Percentiles rank a stretch among this genome's conserved stretches.
Conservation (phyloP, 2,113 vertebrate genomes). For the Pandion haliaetus region DNA sequence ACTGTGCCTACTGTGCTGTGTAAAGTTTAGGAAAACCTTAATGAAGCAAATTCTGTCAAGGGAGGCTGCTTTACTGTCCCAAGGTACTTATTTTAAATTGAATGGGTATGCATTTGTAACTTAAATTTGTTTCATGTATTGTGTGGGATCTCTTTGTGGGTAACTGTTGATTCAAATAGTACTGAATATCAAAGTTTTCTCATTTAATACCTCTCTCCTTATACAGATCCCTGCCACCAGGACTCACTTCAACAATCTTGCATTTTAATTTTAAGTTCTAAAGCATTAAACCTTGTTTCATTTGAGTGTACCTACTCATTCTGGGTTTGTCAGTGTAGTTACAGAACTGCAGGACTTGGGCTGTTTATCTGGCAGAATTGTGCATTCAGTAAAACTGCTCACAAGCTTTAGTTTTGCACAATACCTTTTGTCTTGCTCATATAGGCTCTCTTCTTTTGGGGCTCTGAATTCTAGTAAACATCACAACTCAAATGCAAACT, state of each 20-base stretch:
- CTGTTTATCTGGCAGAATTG: not conserved
- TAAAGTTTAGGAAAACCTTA: constrained; percentile 37
- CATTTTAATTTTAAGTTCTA: not conserved
- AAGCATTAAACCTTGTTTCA: not conserved
- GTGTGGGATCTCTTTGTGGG: not conserved
- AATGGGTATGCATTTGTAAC: not conserved
- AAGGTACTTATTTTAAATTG: constrained; percentile 10
- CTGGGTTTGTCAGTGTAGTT: not conserved
- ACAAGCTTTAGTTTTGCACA: not conserved
- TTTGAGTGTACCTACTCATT: not conserved
- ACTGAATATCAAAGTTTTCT: not conserved
- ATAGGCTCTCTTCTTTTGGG: not conserved
- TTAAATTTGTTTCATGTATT: not conserved
- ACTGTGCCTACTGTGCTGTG: constrained; percentile 13
- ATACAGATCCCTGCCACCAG: not conserved
- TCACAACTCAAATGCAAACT: not conserved
- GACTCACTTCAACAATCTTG: not conserved
- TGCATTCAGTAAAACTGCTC: not conserved
- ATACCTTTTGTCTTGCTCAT: not conserved
- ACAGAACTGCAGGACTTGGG: not conserved
- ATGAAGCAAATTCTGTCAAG: constrained; percentile 34
- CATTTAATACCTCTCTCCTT: not conserved
- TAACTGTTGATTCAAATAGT: not conserved
- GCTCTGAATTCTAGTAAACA: not conserved
- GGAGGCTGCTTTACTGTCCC: not conserved